phyloP scores from a whole-genome alignment of 2,888 invertebrate species.

The Eilema caniola region DNA sequence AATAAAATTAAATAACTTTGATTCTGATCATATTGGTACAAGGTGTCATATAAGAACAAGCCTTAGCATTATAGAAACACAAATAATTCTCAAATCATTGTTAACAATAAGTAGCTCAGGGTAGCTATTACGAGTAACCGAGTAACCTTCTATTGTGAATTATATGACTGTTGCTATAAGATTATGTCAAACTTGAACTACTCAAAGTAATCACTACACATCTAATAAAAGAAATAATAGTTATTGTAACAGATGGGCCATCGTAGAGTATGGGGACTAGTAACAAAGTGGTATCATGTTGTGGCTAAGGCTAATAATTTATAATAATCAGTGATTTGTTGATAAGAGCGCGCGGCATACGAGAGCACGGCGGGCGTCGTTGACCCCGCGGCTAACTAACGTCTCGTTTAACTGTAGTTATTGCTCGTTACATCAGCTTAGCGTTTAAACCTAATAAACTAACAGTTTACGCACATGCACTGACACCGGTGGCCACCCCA shows the following conservation, averaged over 20 bases:
- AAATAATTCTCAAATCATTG: constrained; percentile 16
- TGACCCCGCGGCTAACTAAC: constrained; percentile 48
- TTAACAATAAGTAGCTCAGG: constrained; percentile 19
- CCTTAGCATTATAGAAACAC: not conserved
- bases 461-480: constrained; percentile 20
- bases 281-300: not conserved
- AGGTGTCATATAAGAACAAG: not conserved
- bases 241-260: not conserved
- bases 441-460: constrained; percentile 32
- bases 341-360: constrained; percentile 22
- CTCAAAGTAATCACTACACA: not conserved
- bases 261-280: not conserved
- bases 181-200: not conserved
- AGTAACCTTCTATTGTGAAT: constrained; percentile 10
- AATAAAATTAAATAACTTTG: not conserved
- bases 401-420: constrained; percentile 50
- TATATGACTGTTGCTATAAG: constrained; percentile 3
- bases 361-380: constrained; percentile 42
- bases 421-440: constrained; percentile 39
- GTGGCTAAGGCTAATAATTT: constrained; percentile 14
- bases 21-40: not conserved
- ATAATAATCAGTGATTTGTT: constrained; percentile 20
- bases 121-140: constrained; percentile 4
- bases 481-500: constrained; percentile 23
- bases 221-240: not conserved